Evolutionary conservation across 2,113 vertebrate species (phyloP).

Genomic region (Crotalus tigris): DNA sequence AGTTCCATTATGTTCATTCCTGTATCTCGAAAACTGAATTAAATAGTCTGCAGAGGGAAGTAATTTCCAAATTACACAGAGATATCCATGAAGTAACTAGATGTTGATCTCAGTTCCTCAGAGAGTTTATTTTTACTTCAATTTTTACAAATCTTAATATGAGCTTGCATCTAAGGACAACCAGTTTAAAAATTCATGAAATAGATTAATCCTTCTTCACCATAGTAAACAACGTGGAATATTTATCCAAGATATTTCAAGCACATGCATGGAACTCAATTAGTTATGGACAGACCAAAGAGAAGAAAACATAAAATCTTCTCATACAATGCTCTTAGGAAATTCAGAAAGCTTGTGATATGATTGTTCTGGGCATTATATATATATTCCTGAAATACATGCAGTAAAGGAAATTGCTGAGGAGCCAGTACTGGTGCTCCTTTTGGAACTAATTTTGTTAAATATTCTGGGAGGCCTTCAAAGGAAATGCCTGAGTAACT

Average conservation of each 20-base stretch:
- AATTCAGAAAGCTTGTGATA: slow-evolving; percentile 26
- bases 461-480: slow-evolving; percentile 45
- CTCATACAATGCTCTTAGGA: slow-evolving; percentile 29
- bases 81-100: not conserved
- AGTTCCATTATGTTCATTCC: slow-evolving; percentile 21
- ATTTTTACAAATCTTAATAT: slow-evolving; percentile 21
- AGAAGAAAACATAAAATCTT: not conserved
- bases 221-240: not conserved
- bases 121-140: not conserved
- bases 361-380: not conserved
- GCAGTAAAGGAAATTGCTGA: slow-evolving; percentile 11
- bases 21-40: slow-evolving; percentile 4
- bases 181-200: slow-evolving; percentile 1
- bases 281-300: slow-evolving; percentile 23
- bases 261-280: slow-evolving; percentile 43
- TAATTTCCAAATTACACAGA: not conserved
- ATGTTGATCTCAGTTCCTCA: not conserved
- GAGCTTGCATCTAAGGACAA: slow-evolving; percentile 6
- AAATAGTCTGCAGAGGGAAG: slow-evolving; percentile 1
- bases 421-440: not conserved
- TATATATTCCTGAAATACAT: slow-evolving; percentile 18
- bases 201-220: not conserved
- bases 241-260: slow-evolving; percentile 41
- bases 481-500: slow-evolving; percentile 49
- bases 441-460: slow-evolving; percentile 53